phyloP scores from a whole-genome alignment of 2,113 vertebrate species.

The Sinocyclocheilus rhinocerous region DNA sequence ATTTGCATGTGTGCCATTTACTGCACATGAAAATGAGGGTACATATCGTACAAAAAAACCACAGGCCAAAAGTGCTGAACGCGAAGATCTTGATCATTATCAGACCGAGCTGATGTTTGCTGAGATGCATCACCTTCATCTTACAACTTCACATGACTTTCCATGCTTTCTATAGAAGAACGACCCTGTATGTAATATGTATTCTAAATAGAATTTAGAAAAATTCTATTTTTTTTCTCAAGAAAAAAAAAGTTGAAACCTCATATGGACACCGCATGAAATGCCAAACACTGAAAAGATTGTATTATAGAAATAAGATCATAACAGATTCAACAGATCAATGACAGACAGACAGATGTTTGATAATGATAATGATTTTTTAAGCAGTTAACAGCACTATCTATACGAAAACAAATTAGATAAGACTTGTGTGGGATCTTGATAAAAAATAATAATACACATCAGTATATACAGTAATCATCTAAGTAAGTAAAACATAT shows the following conservation, averaged over 20 bases:
- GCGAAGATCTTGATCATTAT: background rate
- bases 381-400: background rate
- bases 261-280: background rate
- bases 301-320: background rate
- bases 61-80: background rate
- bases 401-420: background rate
- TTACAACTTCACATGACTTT: background rate
- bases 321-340: background rate
- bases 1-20: background rate
- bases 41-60: background rate
- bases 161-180: background rate
- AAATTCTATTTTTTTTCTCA: too few species aligned
- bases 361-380: background rate
- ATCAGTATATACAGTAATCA: background rate
- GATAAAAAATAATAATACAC: background rate
- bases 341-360: background rate
- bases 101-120: background rate
- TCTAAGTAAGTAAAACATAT: background rate
- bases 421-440: background rate
- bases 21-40: background rate
- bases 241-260: background rate
- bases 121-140: constrained; percentile 1
- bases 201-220: background rate
- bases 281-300: background rate
- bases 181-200: background rate